Evolutionary conservation across 2,797 vertebrate species (phyloP).

Genomic region (Podarcis lilfordi): DNA sequence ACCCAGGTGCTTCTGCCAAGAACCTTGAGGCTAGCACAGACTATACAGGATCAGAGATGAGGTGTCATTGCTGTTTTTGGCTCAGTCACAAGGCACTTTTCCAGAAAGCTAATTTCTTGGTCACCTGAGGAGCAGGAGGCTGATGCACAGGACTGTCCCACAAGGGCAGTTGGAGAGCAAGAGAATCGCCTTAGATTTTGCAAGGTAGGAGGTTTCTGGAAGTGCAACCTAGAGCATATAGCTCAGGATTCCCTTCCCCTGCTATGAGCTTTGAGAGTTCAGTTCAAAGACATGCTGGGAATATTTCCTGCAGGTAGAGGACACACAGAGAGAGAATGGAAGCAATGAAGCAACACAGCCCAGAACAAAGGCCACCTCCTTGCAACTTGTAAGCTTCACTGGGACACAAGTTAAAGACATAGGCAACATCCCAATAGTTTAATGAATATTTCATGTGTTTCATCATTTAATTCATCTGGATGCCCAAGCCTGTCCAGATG

Average conservation of each 20-base stretch:
- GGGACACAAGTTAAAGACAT: neutral
- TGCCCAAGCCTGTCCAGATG: neutral
- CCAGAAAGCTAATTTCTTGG: neutral
- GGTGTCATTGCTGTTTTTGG: conserved; percentile 7
- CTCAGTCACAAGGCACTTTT: neutral
- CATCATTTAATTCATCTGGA: neutral
- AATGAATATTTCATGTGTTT: neutral
- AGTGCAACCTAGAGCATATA: neutral
- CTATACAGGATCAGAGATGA: accelerated
- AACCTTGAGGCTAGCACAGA: conserved; percentile 48
- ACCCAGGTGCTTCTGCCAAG: conserved; percentile 43
- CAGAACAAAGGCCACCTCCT: neutral
- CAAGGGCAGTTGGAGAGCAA: neutral
- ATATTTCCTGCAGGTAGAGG: neutral
- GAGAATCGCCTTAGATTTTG: neutral
- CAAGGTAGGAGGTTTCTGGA: neutral
- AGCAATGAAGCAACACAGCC: neutral
- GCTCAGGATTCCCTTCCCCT: neutral
- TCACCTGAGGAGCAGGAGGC: neutral
- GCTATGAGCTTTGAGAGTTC: neutral
- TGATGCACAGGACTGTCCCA: neutral
- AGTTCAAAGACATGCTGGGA: neutral
- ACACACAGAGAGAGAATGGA: neutral
- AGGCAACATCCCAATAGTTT: neutral
- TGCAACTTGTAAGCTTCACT: neutral